These are phyloP conservation scores for Macrophya annulata DNA, from an alignment of 2,888 invertebrate genomes.

Conservation along the genomic window DNA sequence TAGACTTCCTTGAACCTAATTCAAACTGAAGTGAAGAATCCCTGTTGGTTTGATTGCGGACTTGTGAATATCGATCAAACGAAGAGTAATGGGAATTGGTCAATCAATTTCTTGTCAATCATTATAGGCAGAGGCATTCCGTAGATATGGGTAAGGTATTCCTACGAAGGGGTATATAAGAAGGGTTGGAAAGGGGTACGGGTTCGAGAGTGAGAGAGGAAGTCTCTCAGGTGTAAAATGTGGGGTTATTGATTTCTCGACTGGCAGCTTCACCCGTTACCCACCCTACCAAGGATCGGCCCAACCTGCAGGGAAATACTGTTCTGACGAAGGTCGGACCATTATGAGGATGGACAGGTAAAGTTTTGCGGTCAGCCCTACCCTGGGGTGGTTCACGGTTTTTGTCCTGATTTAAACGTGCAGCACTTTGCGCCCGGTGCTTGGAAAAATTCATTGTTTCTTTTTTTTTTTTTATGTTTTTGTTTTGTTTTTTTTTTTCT, in stretches of 20 bases:
- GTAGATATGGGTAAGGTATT: neutral
- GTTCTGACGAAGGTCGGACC: conserved; percentile 42
- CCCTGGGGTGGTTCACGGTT: conserved; percentile 22
- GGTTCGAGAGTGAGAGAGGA: neutral
- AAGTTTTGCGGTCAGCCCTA: conserved; percentile 20
- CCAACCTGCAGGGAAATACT: conserved; percentile 39
- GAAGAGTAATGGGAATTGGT: conserved; percentile 2
- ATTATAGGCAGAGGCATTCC: neutral
- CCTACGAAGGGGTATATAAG: neutral
- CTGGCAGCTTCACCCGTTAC: conserved; percentile 50
- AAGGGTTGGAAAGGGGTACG: neutral
- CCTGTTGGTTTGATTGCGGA: neutral
- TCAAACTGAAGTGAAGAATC: conserved; percentile 20
- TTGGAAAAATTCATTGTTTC: conserved; percentile 14
- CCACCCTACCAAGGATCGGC: conserved; percentile 36
- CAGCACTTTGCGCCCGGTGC: neutral
- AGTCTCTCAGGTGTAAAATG: conserved; percentile 49
- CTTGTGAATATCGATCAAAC: neutral
- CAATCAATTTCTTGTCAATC: conserved; percentile 31
- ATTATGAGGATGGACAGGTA: conserved; percentile 35
- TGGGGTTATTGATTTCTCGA: conserved; percentile 53
- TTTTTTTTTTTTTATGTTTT: neutral
- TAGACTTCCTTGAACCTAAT: neutral
- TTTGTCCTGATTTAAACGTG: conserved; percentile 34
- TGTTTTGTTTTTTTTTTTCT: neutral